Evolutionary conservation across 2,888 invertebrate genomes (phyloP).

Genomic region (Lathronympha strigana): DNA sequence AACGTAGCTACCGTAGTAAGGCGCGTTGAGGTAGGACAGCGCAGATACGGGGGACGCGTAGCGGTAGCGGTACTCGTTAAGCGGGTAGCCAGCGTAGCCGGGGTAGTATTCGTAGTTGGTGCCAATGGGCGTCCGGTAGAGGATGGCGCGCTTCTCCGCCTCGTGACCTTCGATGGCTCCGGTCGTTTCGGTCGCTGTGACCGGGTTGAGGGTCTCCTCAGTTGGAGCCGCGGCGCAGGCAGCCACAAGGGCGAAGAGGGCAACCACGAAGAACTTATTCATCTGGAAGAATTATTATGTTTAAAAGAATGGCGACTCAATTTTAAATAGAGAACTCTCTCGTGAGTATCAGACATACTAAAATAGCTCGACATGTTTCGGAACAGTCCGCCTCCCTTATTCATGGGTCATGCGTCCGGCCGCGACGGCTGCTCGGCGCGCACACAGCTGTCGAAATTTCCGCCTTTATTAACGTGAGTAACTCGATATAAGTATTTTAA

Average conservation of each 20-base stretch:
- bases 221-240: background rate
- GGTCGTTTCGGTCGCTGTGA: background rate
- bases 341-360: too few relatives aligned
- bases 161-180: background rate
- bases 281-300: background rate
- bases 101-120: background rate
- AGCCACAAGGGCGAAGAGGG: background rate
- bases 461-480: too few relatives aligned
- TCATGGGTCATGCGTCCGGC: too few relatives aligned
- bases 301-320: background rate
- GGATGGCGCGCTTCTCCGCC: background rate
- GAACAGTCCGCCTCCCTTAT: too few relatives aligned
- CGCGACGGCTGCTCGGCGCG: too few relatives aligned
- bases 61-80: background rate
- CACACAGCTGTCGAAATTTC: too few relatives aligned
- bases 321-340: too few relatives aligned
- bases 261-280: background rate
- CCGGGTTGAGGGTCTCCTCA: background rate
- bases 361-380: too few relatives aligned
- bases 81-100: background rate
- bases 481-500: too few relatives aligned
- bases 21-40: background rate
- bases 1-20: conserved; percentile 11
- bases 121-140: background rate
- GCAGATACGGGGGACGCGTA: background rate